Evolutionary conservation across 2,797 vertebrate species (phyloP).

Genomic region (Ctenosaura bakeri): DNA sequence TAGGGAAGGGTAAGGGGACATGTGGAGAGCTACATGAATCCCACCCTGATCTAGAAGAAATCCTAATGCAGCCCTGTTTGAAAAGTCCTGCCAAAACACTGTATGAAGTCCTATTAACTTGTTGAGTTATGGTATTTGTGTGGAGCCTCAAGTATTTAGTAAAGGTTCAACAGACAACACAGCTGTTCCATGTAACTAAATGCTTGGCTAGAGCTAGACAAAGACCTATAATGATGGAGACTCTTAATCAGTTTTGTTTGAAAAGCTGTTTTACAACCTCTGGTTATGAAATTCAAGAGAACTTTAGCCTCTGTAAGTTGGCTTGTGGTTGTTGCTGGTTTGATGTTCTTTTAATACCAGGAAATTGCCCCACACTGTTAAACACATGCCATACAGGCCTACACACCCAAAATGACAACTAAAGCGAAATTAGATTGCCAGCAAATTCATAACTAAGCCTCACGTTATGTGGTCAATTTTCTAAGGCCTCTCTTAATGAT

Average conservation of each 20-base stretch:
- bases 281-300: neutral
- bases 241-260: neutral
- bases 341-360: conserved; percentile 34
- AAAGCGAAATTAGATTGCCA: conserved; percentile 73
- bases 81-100: neutral
- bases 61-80: too few species aligned
- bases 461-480: conserved; percentile 77
- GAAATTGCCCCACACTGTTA: conserved; percentile 14
- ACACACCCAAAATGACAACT: conserved; percentile 67
- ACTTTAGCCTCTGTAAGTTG: neutral
- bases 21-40: too few species aligned
- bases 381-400: neutral
- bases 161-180: neutral
- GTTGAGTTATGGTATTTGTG: neutral
- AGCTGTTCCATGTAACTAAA: neutral
- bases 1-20: too few species aligned
- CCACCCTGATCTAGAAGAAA: neutral
- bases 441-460: conserved; percentile 70
- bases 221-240: neutral
- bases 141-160: neutral
- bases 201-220: too few species aligned
- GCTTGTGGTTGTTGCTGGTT: neutral
- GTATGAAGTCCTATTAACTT: neutral
- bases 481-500: conserved; percentile 78
- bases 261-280: neutral